Evolutionary conservation across 2,888 invertebrate species (phyloP).

Genomic region (Cephus nigrinus): DNA sequence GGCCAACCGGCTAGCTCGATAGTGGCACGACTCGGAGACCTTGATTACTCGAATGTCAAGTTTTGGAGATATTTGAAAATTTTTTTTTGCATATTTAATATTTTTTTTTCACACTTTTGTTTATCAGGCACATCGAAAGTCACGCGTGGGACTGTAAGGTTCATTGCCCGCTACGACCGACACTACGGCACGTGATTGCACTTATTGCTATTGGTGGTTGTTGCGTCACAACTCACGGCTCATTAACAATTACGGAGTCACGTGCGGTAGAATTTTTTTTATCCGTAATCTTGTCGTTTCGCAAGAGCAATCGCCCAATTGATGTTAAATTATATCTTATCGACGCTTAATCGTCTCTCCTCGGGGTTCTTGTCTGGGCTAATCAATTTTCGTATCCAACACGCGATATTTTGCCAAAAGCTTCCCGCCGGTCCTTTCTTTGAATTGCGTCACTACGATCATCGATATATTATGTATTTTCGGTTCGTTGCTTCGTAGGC

Average conservation of each 20-base stretch:
- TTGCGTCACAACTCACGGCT: neutral
- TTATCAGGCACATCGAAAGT: neutral
- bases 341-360: no score
- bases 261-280: neutral
- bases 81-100: neutral
- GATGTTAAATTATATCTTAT: no score
- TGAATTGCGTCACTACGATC: neutral
- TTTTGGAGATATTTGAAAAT: neutral
- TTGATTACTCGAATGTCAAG: neutral
- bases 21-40: neutral
- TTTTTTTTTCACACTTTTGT: neutral
- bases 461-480: neutral
- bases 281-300: no score
- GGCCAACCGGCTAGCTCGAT: neutral
- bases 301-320: no score
- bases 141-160: neutral
- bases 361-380: neutral
- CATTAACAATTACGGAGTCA: neutral
- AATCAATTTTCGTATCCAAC: neutral
- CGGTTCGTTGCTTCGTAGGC: neutral
- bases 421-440: neutral
- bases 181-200: no score
- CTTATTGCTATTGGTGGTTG: neutral
- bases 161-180: neutral
- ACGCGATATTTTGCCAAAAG: neutral